These are phyloP conservation scores for Bradypodion pumilum DNA, from an alignment of 2,797 vertebrate species.

Conservation along the genomic window DNA sequence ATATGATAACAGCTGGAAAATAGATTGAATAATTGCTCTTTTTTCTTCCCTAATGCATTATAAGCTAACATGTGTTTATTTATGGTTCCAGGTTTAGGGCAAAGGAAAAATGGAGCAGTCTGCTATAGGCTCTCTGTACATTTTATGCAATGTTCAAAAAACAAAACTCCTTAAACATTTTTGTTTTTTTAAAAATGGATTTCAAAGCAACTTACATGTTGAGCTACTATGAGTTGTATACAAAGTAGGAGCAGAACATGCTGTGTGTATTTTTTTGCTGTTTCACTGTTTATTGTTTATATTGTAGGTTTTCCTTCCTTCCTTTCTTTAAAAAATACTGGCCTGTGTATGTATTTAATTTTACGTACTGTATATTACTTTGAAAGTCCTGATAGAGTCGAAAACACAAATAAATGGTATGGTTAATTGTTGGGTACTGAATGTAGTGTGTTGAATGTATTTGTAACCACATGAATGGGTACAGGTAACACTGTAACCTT, in stretches of 20 bases:
- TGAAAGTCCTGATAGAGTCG: too few species aligned
- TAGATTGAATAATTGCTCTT: conserved; percentile 4
- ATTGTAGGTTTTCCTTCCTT: background rate
- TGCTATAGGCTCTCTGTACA: background rate
- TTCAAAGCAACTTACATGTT: background rate
- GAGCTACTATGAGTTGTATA: background rate
- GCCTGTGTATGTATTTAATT: background rate
- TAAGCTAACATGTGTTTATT: conserved; percentile 9
- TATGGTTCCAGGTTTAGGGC: background rate
- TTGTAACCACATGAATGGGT: too few species aligned
- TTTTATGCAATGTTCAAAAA: background rate
- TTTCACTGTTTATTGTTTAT: background rate
- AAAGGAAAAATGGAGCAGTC: background rate
- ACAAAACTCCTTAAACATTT: background rate
- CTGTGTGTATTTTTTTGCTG: background rate
- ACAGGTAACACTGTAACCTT: too few species aligned
- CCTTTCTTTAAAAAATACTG: background rate
- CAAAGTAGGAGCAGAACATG: background rate
- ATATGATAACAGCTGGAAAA: background rate
- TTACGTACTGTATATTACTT: too few species aligned
- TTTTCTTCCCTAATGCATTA: background rate
- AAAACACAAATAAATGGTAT: too few species aligned
- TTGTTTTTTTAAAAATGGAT: background rate
- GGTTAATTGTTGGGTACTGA: too few species aligned
- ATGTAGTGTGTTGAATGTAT: too few species aligned